These are phyloP conservation scores for Eleutherodactylus coqui DNA, from an alignment of 2,797 vertebrate species.

Conservation along the genomic window DNA sequence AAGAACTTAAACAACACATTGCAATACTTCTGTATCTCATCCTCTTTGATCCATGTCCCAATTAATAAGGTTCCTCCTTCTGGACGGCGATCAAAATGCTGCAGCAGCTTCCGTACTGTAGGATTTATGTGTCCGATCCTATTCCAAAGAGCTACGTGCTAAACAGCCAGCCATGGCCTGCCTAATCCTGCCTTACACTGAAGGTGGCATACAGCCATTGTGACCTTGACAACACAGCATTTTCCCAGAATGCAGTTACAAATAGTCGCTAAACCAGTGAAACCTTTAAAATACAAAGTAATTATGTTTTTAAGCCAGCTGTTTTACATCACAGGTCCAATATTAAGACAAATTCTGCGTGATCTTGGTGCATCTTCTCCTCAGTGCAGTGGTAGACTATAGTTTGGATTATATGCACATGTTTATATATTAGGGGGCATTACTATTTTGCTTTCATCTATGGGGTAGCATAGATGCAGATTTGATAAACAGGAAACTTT, in stretches of 20 bases:
- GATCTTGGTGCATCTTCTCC: background rate
- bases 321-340: background rate
- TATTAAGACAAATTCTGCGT: background rate
- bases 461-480: background rate
- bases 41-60: background rate
- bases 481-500: too few species aligned
- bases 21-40: background rate
- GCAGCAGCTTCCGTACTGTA: background rate
- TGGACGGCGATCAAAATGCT: constrained; percentile 3
- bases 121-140: constrained; percentile 29
- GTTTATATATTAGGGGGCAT: background rate
- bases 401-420: too few species aligned
- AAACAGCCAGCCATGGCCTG: constrained; percentile 8
- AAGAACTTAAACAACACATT: too few species aligned
- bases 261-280: background rate
- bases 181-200: constrained; percentile 18
- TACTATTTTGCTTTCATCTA: background rate
- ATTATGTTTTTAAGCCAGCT: background rate
- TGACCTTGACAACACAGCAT: constrained; percentile 29
- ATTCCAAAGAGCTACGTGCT: constrained; percentile 5
- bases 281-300: background rate
- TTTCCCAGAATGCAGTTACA: constrained; percentile 4
- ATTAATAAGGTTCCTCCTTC: constrained; percentile 3
- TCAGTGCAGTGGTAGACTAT: background rate
- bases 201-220: background rate